These are phyloP conservation scores for Chironomus tentans DNA, from an alignment of 2,888 invertebrate genomes.

Conservation along the genomic window DNA sequence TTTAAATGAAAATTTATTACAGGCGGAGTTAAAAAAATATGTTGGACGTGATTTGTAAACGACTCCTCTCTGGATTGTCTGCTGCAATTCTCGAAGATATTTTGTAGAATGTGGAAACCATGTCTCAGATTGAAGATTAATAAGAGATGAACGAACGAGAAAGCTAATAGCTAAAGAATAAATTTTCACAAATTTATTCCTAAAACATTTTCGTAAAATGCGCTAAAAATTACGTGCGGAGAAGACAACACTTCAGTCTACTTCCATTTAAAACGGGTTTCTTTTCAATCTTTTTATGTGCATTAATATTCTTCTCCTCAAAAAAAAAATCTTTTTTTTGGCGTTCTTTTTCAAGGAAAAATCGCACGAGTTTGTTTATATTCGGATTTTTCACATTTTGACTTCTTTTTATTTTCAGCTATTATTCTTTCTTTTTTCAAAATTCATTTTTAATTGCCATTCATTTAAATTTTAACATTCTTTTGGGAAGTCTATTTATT, in stretches of 20 bases:
- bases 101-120: no score
- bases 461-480: background rate
- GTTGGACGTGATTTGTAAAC: no score
- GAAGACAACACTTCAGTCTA: background rate
- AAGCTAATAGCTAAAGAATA: no score
- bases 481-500: background rate
- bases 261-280: background rate
- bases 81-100: no score
- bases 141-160: no score
- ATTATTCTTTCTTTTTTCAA: background rate
- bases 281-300: background rate
- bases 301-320: background rate
- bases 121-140: no score
- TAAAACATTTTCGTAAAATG: no score
- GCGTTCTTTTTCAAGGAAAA: background rate
- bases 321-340: background rate
- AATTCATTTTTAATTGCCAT: background rate
- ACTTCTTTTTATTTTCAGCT: background rate
- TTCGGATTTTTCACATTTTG: background rate
- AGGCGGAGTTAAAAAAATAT: no score
- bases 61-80: no score
- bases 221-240: background rate
- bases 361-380: background rate
- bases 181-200: no score
- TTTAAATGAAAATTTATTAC: no score